Evolutionary conservation across 23 tunicate genomes (phyloP).

Genomic region (Styela clava): DNA sequence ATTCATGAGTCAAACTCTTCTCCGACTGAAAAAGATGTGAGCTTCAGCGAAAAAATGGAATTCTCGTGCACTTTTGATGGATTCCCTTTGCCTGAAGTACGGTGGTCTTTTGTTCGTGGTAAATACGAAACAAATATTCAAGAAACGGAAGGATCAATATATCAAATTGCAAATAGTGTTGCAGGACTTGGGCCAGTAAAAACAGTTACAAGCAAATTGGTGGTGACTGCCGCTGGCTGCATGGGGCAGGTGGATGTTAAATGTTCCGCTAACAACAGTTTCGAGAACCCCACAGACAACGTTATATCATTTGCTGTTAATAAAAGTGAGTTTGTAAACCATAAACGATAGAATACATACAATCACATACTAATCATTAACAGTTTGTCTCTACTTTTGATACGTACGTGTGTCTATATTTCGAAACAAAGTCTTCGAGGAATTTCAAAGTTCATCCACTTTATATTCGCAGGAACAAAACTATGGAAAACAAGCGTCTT

Average conservation of each 20-base stretch:
- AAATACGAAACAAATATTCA: too few relatives aligned
- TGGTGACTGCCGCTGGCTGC: not conserved
- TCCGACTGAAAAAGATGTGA: not conserved
- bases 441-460: too few relatives aligned
- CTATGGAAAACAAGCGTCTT: not conserved
- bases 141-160: not conserved
- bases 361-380: too few relatives aligned
- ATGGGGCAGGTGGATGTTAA: not conserved
- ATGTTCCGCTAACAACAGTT: not conserved
- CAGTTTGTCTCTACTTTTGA: too few relatives aligned
- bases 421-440: too few relatives aligned
- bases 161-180: not conserved
- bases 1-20: not conserved
- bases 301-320: not conserved
- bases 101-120: not conserved
- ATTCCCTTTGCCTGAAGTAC: not conserved
- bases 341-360: too few relatives aligned
- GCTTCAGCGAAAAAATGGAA: not conserved
- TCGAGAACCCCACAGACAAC: not conserved
- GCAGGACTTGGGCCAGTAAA: not conserved
- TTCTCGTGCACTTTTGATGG: not conserved
- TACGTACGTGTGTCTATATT: too few relatives aligned
- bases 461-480: not conserved
- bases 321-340: not conserved
- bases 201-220: not conserved